Evolutionary conservation across 2,888 invertebrate species (phyloP).

Genomic region (Lordiphosa andalusiaca): DNA sequence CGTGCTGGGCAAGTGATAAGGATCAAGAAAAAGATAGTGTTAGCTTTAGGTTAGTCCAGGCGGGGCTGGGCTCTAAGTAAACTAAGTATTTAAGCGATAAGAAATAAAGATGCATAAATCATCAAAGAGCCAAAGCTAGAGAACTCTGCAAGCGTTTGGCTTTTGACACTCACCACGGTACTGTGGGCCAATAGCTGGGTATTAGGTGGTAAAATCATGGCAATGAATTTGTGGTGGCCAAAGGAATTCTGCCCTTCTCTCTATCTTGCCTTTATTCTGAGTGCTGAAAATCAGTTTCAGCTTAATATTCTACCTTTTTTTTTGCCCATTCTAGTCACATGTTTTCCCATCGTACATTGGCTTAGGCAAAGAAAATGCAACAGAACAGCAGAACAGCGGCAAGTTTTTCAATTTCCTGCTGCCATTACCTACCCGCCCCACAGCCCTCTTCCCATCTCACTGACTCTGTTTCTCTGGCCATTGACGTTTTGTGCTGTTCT

Average conservation of each 20-base stretch:
- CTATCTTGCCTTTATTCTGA: no score
- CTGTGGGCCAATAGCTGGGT: no score
- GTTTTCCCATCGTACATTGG: not conserved
- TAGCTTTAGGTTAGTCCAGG: slow-evolving; percentile 6
- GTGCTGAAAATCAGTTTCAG: no score
- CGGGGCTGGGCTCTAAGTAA: slow-evolving; percentile 6
- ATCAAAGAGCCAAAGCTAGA: slow-evolving; percentile 26
- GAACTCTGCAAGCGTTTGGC: slow-evolving; percentile 51
- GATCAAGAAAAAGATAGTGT: not conserved
- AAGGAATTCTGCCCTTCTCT: no score
- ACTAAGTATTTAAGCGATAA: slow-evolving; percentile 21
- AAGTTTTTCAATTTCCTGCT: slow-evolving; percentile 72
- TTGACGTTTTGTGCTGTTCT: slow-evolving; percentile 61
- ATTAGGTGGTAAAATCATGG: no score
- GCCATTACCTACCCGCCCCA: slow-evolving; percentile 43
- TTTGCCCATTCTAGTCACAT: no score
- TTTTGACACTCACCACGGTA: slow-evolving; percentile 40
- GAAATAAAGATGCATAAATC: slow-evolving; percentile 50
- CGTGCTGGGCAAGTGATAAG: no score
- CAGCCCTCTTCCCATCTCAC: slow-evolving; percentile 15
- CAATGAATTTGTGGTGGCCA: no score
- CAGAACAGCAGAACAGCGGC: slow-evolving; percentile 36
- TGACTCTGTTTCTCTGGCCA: slow-evolving; percentile 49
- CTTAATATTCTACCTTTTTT: no score
- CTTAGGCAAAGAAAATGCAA: slow-evolving; percentile 24